phyloP scores from a whole-genome alignment of 1,140 invertebrate genomes.

The Brachionus sp. region DNA sequence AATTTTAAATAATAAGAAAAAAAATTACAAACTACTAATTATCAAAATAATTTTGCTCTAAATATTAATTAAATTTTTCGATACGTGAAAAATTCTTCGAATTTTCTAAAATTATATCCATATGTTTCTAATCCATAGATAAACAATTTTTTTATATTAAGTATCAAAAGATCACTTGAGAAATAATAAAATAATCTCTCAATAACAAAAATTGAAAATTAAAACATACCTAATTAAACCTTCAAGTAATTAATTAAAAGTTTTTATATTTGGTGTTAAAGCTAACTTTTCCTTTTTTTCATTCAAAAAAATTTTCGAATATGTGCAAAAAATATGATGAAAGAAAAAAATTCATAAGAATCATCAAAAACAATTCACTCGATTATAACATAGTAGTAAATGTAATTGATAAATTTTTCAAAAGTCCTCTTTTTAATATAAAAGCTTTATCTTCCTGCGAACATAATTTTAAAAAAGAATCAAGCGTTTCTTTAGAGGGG shows the following conservation, averaged over 20 bases:
- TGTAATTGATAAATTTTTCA: not conserved
- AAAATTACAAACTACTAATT: too few species aligned
- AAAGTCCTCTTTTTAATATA: not conserved
- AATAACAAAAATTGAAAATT: not conserved
- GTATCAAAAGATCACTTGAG: not conserved
- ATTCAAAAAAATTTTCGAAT: not conserved
- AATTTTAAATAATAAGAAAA: too few species aligned
- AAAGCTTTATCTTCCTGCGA: not conserved
- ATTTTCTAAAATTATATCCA: too few species aligned
- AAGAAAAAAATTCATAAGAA: conserved; percentile 6
- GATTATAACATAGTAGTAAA: not conserved
- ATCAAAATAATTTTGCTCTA: too few species aligned
- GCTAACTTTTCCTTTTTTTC: conserved; percentile 6
- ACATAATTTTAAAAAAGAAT: not conserved
- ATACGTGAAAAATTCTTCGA: too few species aligned
- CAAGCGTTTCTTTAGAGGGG: not conserved
- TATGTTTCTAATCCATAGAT: not conserved
- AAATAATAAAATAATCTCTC: not conserved
- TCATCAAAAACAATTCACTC: not conserved
- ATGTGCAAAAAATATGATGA: not conserved
- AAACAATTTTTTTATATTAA: not conserved
- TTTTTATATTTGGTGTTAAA: not conserved
- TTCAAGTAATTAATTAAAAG: not conserved
- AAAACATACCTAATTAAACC: not conserved
- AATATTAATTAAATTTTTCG: not conserved